A percentile compares a stretch with the other conserved stretches of the same genome.
These are phyloP conservation scores for Callyntrura sp. DNA, from an alignment of 2,888 invertebrate species.

Conservation along the genomic window DNA sequence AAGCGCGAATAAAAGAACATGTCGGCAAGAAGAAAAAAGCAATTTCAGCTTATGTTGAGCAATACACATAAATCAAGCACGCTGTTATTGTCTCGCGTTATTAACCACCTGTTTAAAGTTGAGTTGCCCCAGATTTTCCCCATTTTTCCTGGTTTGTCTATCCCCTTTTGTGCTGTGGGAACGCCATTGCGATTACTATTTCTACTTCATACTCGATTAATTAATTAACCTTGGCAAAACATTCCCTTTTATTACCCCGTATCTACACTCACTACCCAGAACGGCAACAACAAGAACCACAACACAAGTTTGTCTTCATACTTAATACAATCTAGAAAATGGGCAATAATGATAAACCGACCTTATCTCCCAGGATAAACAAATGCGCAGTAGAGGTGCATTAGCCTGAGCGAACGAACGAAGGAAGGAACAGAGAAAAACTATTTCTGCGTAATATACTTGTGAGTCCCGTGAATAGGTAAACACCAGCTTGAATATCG, in stretches of 20 bases:
- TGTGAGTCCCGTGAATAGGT: background rate
- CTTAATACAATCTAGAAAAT: background rate
- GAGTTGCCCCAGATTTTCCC: background rate
- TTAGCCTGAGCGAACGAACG: background rate
- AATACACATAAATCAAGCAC: background rate
- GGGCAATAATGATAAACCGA: background rate
- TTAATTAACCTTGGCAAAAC: slow-evolving; percentile 31
- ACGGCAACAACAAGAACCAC: too few species aligned
- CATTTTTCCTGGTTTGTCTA: background rate
- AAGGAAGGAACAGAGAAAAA: background rate
- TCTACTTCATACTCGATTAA: slow-evolving; percentile 9
- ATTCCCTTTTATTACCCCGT: too few species aligned
- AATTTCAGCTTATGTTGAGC: background rate
- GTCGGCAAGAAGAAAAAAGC: background rate
- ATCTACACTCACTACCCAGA: too few species aligned
- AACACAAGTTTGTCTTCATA: too few species aligned
- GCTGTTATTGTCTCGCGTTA: background rate
- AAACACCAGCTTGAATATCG: background rate
- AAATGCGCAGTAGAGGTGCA: background rate
- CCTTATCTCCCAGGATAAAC: background rate
- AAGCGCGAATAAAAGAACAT: too few species aligned
- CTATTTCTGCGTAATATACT: background rate
- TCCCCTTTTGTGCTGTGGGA: background rate
- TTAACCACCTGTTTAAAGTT: slow-evolving; percentile 17
- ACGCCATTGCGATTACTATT: background rate